Conservation (phyloP, 2,113 vertebrate genomes). For the Aramus guarauna region DNA sequence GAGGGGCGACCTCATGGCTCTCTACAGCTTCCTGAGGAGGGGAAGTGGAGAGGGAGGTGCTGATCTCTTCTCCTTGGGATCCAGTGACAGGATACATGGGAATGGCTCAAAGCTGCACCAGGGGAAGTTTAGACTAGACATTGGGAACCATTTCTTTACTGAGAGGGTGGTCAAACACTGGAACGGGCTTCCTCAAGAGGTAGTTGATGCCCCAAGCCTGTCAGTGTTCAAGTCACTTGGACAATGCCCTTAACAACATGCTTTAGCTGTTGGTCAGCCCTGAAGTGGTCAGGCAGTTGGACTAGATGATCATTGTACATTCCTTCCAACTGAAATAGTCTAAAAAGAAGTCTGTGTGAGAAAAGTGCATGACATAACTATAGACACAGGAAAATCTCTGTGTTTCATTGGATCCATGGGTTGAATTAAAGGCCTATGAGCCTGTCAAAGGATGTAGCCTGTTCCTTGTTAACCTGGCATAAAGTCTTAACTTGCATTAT, state of each 20-base stretch:
- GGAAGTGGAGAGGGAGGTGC: neutral
- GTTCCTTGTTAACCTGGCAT: neutral
- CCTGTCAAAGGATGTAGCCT: neutral
- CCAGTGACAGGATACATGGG: rapidly evolving
- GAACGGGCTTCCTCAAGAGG: neutral
- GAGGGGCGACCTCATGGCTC: neutral
- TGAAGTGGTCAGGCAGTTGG: neutral
- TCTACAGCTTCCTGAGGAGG: neutral
- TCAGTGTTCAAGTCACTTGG: neutral
- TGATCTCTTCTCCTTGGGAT: neutral
- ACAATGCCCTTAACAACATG: neutral
- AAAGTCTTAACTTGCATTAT: neutral
- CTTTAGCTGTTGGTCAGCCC: neutral
- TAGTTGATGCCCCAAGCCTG: rapidly evolving
- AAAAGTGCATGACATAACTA: neutral
- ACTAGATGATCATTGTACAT: neutral
- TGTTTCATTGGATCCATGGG: neutral
- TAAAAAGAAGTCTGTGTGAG: neutral
- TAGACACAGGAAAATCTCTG: neutral
- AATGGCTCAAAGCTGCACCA: neutral
- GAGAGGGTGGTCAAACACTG: neutral
- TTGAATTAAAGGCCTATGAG: neutral
- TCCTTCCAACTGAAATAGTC: neutral
- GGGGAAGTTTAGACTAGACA: neutral
- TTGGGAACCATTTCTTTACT: neutral